These are phyloP conservation scores for Semotilus atromaculatus DNA, from an alignment of 2,797 vertebrate species.

Conservation along the genomic window DNA sequence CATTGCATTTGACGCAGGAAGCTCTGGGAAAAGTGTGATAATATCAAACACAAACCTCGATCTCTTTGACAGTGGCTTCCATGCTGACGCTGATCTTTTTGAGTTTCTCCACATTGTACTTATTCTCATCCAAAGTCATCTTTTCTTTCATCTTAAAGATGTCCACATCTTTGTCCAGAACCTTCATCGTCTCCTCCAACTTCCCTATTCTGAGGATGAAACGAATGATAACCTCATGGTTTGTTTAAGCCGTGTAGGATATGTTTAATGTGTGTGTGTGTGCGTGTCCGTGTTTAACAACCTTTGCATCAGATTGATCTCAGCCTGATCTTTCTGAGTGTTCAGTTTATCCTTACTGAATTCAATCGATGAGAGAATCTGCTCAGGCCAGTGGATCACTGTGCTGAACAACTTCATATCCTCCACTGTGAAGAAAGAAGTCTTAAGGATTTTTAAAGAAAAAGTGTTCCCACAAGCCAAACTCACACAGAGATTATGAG, in stretches of 20 bases:
- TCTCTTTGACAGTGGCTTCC: conserved; percentile 78
- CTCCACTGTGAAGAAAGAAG: conserved; percentile 71
- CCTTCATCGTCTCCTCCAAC: conserved; percentile 77
- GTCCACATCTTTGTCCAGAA: conserved; percentile 78
- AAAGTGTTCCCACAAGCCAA: neutral
- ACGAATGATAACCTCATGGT: neutral
- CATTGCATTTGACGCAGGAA: neutral
- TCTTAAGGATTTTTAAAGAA: neutral
- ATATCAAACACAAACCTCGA: conserved; percentile 76
- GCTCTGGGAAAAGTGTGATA: neutral
- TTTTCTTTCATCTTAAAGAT: conserved; percentile 81
- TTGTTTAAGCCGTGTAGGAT: neutral
- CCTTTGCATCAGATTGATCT: conserved; percentile 80
- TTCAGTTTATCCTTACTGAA: conserved; percentile 68
- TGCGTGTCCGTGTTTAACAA: conserved; percentile 58
- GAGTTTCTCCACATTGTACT: conserved; percentile 82
- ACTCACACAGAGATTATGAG: neutral
- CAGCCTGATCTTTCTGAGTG: conserved; percentile 71
- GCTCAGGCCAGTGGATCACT: conserved; percentile 86
- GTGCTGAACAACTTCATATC: conserved; percentile 86
- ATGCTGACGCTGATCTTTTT: conserved; percentile 77
- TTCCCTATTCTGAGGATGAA: conserved; percentile 58
- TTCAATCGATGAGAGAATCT: conserved; percentile 81
- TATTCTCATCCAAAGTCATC: conserved; percentile 81
- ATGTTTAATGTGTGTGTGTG: neutral